Percentiles rank a stretch among this genome's conserved stretches.
phyloP scores from a whole-genome alignment of 2,113 vertebrate species.

The Chlamydotis undulata region DNA sequence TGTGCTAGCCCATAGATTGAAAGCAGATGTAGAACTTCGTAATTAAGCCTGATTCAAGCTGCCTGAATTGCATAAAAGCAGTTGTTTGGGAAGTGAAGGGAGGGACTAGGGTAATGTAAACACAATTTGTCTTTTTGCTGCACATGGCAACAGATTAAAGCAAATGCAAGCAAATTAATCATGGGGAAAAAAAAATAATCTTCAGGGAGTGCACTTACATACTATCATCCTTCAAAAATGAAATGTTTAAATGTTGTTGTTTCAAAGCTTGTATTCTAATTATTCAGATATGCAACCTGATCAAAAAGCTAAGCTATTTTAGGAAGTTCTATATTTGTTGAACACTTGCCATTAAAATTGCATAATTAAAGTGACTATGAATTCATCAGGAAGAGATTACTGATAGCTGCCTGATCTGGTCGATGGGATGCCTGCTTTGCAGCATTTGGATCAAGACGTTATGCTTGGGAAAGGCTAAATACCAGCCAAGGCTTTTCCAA shows the following conservation, averaged over 20 bases:
- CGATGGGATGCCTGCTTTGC: background rate
- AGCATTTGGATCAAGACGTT: background rate
- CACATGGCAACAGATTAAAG: constrained; percentile 72
- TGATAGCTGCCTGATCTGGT: background rate
- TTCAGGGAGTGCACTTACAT: constrained; percentile 56
- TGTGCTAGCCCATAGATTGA: constrained; percentile 68
- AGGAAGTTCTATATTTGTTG: background rate
- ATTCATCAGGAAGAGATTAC: background rate
- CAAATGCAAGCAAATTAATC: constrained; percentile 72
- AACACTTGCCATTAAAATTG: background rate
- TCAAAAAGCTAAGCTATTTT: background rate
- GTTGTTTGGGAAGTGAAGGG: constrained; percentile 75
- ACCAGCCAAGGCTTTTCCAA: background rate
- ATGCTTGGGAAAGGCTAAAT: background rate
- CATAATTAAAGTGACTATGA: background rate
- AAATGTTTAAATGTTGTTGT: constrained; percentile 43
- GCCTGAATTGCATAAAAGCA: constrained; percentile 64
- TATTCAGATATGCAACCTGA: background rate
- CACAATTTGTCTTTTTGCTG: constrained; percentile 74
- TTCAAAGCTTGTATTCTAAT: background rate
- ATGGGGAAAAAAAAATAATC: constrained; percentile 13
- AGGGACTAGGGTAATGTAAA: constrained; percentile 70
- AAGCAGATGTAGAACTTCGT: constrained; percentile 79
- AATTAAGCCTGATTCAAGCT: constrained; percentile 73
- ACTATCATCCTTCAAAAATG: constrained; percentile 60